A percentile compares a stretch with the other conserved stretches of the same genome.
phyloP scores from a whole-genome alignment of 2,888 invertebrate genomes.

The Phasia obesa region DNA sequence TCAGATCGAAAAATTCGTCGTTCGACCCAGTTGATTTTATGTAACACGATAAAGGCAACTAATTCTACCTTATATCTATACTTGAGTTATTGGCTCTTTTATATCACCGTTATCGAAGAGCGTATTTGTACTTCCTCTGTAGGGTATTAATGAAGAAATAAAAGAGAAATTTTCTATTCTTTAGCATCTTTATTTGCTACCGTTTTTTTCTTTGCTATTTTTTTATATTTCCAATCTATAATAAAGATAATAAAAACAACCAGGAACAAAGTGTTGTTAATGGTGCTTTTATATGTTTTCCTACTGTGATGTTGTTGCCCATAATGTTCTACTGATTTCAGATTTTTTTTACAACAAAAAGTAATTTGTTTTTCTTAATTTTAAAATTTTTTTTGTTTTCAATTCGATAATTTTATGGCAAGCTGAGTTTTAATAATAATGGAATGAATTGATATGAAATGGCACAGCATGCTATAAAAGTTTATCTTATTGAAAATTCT shows the following conservation, averaged over 20 bases:
- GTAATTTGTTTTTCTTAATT: conserved; percentile 60
- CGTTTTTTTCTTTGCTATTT: not conserved
- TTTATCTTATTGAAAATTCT: conserved; percentile 57
- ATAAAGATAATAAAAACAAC: conserved; percentile 13
- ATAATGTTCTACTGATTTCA: conserved; percentile 13
- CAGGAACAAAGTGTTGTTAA: conserved; percentile 36
- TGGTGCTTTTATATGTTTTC: conserved; percentile 1
- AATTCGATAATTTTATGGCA: conserved; percentile 42
- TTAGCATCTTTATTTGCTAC: not conserved
- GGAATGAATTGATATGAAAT: conserved; percentile 40
- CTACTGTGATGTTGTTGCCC: conserved; percentile 6
- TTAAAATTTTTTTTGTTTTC: conserved; percentile 6
- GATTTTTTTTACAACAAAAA: conserved; percentile 30
- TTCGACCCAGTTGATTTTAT: too few relatives aligned
- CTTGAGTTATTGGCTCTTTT: too few relatives aligned
- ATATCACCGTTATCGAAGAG: too few relatives aligned
- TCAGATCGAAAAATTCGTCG: too few relatives aligned
- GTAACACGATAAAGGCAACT: too few relatives aligned
- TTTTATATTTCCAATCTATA: conserved; percentile 23
- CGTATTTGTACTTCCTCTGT: not conserved
- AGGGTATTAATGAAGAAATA: not conserved
- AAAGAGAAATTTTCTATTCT: not conserved
- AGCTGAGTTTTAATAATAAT: conserved; percentile 46
- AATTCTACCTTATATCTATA: too few relatives aligned
- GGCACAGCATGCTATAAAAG: not conserved